phyloP scores from a whole-genome alignment of 1,140 invertebrate species.

The Rhyzopertha dominica region DNA sequence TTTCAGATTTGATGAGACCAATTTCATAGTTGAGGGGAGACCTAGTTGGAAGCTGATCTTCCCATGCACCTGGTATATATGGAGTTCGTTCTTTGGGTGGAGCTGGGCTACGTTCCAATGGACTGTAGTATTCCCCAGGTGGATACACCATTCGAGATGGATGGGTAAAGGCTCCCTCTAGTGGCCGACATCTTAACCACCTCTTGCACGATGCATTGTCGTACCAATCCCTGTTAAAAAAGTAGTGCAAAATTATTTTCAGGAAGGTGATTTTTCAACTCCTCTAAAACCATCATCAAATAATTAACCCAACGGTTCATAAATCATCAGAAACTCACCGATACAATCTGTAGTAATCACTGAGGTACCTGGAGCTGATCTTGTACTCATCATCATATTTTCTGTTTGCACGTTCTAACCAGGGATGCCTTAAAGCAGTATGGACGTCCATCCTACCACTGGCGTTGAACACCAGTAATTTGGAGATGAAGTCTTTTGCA shows the following conservation, averaged over 20 bases:
- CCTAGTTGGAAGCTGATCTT: slow-evolving; percentile 66
- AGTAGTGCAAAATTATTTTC: slow-evolving; percentile 4
- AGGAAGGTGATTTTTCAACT: slow-evolving; percentile 4
- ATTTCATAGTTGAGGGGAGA: slow-evolving; percentile 80
- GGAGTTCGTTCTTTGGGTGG: slow-evolving; percentile 47
- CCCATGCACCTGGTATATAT: slow-evolving; percentile 57
- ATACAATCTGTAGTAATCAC: slow-evolving; percentile 71
- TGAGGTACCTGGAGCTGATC: slow-evolving; percentile 69
- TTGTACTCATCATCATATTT: slow-evolving; percentile 59
- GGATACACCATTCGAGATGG: slow-evolving; percentile 94
- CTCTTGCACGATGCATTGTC: slow-evolving; percentile 80
- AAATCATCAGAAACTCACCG: slow-evolving; percentile 45
- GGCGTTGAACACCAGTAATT: slow-evolving; percentile 67
- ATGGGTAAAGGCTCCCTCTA: slow-evolving; percentile 79
- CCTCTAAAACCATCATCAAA: slow-evolving; percentile 12
- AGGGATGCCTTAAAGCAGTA: slow-evolving; percentile 76
- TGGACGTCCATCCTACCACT: slow-evolving; percentile 75
- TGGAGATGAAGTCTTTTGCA: slow-evolving; percentile 83
- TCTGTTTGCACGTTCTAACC: slow-evolving; percentile 71
- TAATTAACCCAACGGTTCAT: too few species aligned
- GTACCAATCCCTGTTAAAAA: slow-evolving; percentile 70
- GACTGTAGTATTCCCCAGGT: slow-evolving; percentile 73
- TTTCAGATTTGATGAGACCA: slow-evolving; percentile 73
- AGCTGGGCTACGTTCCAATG: slow-evolving; percentile 62
- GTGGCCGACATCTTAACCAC: slow-evolving; percentile 75